Evolutionary conservation across 2,888 invertebrate genomes (phyloP).

Genomic region (Troglohyphantes excavatus): DNA sequence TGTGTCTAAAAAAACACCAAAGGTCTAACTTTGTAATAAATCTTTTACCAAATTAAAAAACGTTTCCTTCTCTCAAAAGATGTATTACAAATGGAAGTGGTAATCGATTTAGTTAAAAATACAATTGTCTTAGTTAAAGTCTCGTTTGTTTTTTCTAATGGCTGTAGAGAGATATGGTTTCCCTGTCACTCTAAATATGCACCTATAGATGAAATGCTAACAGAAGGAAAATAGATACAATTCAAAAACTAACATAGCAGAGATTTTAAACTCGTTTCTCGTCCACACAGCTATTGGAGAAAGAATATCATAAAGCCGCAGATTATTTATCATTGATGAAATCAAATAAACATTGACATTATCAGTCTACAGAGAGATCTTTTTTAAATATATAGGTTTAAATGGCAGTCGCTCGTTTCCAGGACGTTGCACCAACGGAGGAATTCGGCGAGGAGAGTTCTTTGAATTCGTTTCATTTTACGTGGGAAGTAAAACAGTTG

Average conservation of each 20-base stretch:
- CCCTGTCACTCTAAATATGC: constrained; percentile 32
- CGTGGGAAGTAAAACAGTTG: no score
- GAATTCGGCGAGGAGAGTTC: neutral
- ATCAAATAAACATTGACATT: constrained; percentile 57
- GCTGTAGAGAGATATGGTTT: constrained; percentile 72
- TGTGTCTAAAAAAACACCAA: constrained; percentile 52
- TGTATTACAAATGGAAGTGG: constrained; percentile 76
- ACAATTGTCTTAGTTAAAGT: constrained; percentile 56
- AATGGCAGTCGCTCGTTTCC: constrained; percentile 27
- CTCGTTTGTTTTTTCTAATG: constrained; percentile 32
- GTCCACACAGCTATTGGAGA: constrained; percentile 51
- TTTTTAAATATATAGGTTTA: constrained; percentile 38
- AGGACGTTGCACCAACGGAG: neutral
- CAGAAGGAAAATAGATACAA: constrained; percentile 46
- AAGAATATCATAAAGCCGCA: constrained; percentile 58
- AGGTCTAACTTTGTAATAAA: constrained; percentile 26
- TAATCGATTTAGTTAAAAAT: constrained; percentile 73
- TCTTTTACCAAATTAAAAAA: constrained; percentile 32
- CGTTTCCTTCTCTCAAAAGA: constrained; percentile 44
- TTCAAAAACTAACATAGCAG: constrained; percentile 66
- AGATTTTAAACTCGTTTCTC: constrained; percentile 11
- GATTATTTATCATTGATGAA: constrained; percentile 10
- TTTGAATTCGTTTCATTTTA: no score
- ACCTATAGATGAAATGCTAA: constrained; percentile 67
- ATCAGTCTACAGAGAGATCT: constrained; percentile 57